phyloP scores from a whole-genome alignment of 2,888 invertebrate species.

The Yponomeuta sedellus region DNA sequence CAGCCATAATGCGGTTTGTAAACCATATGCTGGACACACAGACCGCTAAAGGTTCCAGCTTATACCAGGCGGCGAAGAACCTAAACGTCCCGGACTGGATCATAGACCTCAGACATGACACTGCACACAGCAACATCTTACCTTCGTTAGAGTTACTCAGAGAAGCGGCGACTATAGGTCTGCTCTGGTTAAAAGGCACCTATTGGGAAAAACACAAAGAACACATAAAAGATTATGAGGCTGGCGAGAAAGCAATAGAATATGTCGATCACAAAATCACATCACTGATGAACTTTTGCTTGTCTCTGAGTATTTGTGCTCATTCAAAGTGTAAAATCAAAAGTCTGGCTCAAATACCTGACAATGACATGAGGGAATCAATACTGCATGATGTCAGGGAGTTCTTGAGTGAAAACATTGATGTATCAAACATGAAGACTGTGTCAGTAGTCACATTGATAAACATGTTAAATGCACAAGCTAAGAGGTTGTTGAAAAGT shows the following conservation, averaged over 20 bases:
- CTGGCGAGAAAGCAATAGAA: constrained; percentile 36
- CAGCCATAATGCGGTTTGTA: constrained; percentile 80
- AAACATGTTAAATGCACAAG: constrained; percentile 38
- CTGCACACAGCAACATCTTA: constrained; percentile 82
- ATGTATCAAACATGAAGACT: constrained; percentile 48
- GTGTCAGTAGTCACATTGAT: constrained; percentile 44
- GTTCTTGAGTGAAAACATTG: constrained; percentile 44
- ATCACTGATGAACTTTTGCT: constrained; percentile 51
- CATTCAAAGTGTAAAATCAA: constrained; percentile 53
- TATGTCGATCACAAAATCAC: constrained; percentile 43
- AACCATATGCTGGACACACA: constrained; percentile 78
- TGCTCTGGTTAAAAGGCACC: constrained; percentile 81
- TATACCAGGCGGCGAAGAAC: constrained; percentile 77
- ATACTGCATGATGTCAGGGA: constrained; percentile 53
- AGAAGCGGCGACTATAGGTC: constrained; percentile 77
- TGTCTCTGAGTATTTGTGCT: constrained; percentile 55
- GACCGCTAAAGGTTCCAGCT: constrained; percentile 68
- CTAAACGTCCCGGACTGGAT: constrained; percentile 87
- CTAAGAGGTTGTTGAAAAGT: constrained; percentile 42
- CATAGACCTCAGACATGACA: constrained; percentile 85
- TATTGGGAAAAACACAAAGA: constrained; percentile 79
- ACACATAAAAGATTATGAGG: constrained; percentile 60
- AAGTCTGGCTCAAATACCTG: constrained; percentile 53
- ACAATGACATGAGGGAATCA: constrained; percentile 45
- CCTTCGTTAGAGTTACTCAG: constrained; percentile 80